Percentiles rank a stretch among this genome's conserved stretches.
These are phyloP conservation scores for Eustalomyia histrio DNA, from an alignment of 2,888 invertebrate genomes.

Conservation along the genomic window DNA sequence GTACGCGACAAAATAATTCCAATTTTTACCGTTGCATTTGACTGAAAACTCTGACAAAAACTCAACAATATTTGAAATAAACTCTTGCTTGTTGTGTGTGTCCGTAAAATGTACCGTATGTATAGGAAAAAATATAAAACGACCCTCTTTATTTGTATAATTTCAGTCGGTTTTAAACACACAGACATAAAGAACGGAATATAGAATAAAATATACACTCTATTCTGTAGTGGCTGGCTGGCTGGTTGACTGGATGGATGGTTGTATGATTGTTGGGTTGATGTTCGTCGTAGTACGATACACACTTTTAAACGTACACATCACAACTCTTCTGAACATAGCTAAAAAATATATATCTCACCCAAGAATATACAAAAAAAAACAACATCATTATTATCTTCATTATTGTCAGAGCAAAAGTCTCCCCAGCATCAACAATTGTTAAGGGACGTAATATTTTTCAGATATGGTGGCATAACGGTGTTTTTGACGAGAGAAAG, in stretches of 20 bases:
- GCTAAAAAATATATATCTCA: slow-evolving; percentile 27
- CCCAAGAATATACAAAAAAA: slow-evolving; percentile 54
- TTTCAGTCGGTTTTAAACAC: slow-evolving; percentile 26
- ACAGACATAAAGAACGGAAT: slow-evolving; percentile 31
- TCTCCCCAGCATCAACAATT: slow-evolving; percentile 33
- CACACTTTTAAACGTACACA: slow-evolving; percentile 33
- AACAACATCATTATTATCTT: slow-evolving; percentile 21
- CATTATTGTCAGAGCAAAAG: background rate
- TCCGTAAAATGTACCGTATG: slow-evolving; percentile 42
- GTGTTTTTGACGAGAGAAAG: slow-evolving; percentile 15
- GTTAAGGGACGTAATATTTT: slow-evolving; percentile 31
- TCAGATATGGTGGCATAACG: slow-evolving; percentile 26
- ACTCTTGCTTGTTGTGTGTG: slow-evolving; percentile 53
- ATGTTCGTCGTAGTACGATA: slow-evolving; percentile 8
- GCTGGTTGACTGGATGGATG: slow-evolving; percentile 65
- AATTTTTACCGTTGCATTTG: slow-evolving; percentile 71
- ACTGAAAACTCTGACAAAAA: slow-evolving; percentile 62
- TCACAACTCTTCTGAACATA: slow-evolving; percentile 57
- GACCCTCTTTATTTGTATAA: slow-evolving; percentile 60
- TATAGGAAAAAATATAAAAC: slow-evolving; percentile 55
- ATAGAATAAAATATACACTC: slow-evolving; percentile 44
- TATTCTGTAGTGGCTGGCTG: slow-evolving; percentile 60
- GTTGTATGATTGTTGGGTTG: slow-evolving; percentile 40
- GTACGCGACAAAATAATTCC: slow-evolving; percentile 70
- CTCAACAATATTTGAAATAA: slow-evolving; percentile 56